These are phyloP conservation scores for Volucella inanis DNA, from an alignment of 2,888 invertebrate species.

Conservation along the genomic window DNA sequence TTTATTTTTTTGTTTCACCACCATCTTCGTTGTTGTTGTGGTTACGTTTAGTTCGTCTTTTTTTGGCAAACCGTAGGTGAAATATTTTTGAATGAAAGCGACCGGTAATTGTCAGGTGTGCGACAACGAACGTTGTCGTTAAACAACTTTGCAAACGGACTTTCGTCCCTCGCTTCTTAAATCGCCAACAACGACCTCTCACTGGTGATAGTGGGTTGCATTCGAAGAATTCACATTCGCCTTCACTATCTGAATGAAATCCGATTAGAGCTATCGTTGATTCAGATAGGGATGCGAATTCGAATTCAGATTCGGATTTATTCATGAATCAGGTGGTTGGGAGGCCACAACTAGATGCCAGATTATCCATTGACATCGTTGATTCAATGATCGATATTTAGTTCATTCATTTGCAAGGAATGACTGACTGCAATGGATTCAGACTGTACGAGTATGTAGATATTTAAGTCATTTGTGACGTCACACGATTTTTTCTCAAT, in stretches of 20 bases:
- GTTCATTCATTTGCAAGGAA: conserved; percentile 8
- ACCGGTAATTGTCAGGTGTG: conserved; percentile 62
- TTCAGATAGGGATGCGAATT: not conserved
- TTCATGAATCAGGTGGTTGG: conserved; percentile 66
- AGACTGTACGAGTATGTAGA: conserved; percentile 17
- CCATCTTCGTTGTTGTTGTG: no score
- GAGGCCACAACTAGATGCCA: conserved; percentile 46
- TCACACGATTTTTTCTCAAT: conserved; percentile 33
- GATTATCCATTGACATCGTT: conserved; percentile 35
- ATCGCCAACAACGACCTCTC: conserved; percentile 6
- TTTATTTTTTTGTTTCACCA: conserved; percentile 29
- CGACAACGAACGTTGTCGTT: conserved; percentile 25
- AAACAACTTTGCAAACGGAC: conserved; percentile 12
- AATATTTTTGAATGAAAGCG: conserved; percentile 69
- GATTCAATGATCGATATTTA: conserved; percentile 36
- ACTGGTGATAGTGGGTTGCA: conserved; percentile 20
- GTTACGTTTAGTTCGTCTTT: conserved; percentile 1
- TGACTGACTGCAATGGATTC: conserved; percentile 12
- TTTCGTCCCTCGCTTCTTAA: conserved; percentile 20
- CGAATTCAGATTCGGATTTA: conserved; percentile 30
- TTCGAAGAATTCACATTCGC: no score
- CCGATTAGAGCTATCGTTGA: conserved; percentile 30
- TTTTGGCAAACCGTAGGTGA: conserved; percentile 67
- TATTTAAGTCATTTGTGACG: conserved; percentile 39
- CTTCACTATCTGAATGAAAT: conserved; percentile 16